Evolutionary conservation across 2,888 invertebrate species (phyloP), one percentile per base, ranked within the genome.

Genomic region (Melipona beecheii): DNA sequence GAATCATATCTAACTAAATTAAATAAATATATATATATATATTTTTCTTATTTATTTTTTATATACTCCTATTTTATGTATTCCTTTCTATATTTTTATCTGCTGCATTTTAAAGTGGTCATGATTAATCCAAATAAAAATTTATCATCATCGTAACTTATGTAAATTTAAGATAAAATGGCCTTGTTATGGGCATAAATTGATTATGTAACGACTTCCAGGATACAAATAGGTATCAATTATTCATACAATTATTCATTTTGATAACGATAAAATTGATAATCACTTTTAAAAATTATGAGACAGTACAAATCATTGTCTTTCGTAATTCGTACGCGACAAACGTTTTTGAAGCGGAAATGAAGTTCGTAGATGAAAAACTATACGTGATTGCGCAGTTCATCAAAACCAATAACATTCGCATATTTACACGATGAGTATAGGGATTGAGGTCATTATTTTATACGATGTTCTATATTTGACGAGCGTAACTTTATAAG

Each of bases 361-460:
- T 19, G 21, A 56, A 6, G 24, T 24, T 17, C 9, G 19, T 19
- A 24, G 1, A 71, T 43, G 19, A 58, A 43, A 58, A 71, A 36
- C 15, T 19, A 15, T 31, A 13, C 4, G 4, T 50, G 27, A 52
- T n/a, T 56, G n/a, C n/a, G 2, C 24, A 15, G 6, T 65, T n/a
- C 24, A 21, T 70, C 43, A 52, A 76, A 70, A 60, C 60, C 19
- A 69, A 69, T 50, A 69, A 69, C 24, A 13, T 6, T 75, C 24
- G 62, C 73, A 50, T 75, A 80, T 68, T 74, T 77, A 54, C 66
- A 78, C 75, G 75, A 77, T 80, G 72, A 60, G 43, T 71, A 82
- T 78, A 21, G 69, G 52, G 75, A 50, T 77, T 79, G 77, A 87
- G 83, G 87, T 86, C 75, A 74, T 75, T 65, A 69, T 54, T 78